Conservation (phyloP, 2,888 invertebrate species). For the Hemicrepidius hirtus region DNA sequence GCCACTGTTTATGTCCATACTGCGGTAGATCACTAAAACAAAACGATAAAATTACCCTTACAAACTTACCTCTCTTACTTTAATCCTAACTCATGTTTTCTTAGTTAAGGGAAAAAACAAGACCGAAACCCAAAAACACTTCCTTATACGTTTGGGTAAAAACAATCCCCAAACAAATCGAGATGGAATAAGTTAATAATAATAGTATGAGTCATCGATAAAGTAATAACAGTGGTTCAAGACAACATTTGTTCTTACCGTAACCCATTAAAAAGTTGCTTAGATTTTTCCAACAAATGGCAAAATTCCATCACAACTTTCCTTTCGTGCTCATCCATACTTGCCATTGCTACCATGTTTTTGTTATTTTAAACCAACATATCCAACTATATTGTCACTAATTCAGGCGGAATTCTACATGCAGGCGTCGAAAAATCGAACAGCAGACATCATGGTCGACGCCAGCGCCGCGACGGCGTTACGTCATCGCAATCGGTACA, state of each 20-base stretch:
- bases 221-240: slow-evolving; percentile 27
- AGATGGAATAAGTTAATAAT: slow-evolving; percentile 2
- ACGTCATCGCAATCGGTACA: slow-evolving; percentile 36
- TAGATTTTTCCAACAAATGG: slow-evolving; percentile 96
- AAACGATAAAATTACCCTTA: too few relatives aligned
- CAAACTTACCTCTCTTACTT: too few relatives aligned
- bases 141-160: too few relatives aligned
- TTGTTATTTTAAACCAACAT: slow-evolving; percentile 51
- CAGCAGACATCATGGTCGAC: slow-evolving; percentile 67
- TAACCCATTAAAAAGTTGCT: slow-evolving; percentile 96
- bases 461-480: slow-evolving; percentile 64
- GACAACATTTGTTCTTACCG: slow-evolving; percentile 75
- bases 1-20: slow-evolving; percentile 98
- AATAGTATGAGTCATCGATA: slow-evolving; percentile 18
- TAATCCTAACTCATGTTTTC: too few relatives aligned
- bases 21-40: slow-evolving; percentile 93
- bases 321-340: slow-evolving; percentile 90
- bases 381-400: slow-evolving; percentile 47
- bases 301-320: slow-evolving; percentile 97
- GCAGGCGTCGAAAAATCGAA: slow-evolving; percentile 69
- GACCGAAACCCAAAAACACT: too few relatives aligned
- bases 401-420: slow-evolving; percentile 48
- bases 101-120: not conserved
- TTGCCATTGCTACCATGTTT: slow-evolving; percentile 84
- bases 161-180: not conserved